Evolutionary conservation across 2,888 invertebrate genomes (phyloP), one percentile per base, ranked within the genome.

Genomic region (Drosophila affinis): DNA sequence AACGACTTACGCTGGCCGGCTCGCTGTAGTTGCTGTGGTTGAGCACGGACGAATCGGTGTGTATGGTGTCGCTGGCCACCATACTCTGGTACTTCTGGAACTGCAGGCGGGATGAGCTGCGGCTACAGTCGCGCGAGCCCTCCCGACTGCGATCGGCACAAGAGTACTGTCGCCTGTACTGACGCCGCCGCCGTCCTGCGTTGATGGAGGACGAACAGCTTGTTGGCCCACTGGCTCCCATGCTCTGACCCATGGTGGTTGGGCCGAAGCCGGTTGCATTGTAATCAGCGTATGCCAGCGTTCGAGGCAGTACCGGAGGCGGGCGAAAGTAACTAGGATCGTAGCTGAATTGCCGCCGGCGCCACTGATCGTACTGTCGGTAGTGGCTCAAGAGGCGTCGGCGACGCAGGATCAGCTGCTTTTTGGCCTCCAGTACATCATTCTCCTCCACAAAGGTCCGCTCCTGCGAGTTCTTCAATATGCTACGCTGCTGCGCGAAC

Each of bases 361-460:
- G 91, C 92, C 92, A 92, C 79, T 91, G 91, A 71, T 92, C 92
- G 67, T 92, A 92, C 73, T 92, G 92, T 27, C 92, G 87, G 75
- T 92, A 91, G 72, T 92, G 92, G 76, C 92, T 92, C 65, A 91
- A 92, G 18, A 92, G 87, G 14, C 91, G 88, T 18, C 91, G 86
- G 10, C 90, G 88, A 3, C 91, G 89, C 78, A 91, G 76, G 55
- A 92, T 91, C 62, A 91, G 76, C 79, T 91, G 91, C 77, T 90
- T 90, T 71, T 90, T 91, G 58, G 91, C 89, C 82, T 92, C 92
- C 51, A 91, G 77, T 64, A 86, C 72, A 72, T 91, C 91, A 57
- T 82, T 87, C 56, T 91, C 91, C 72, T 91, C 91, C 39, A 88
- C 78, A 53, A 85, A 86, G 59, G 81, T 81, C 71, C 77, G 80